Conservation (phyloP, 2,888 invertebrate species). For the Drosophila paramelanica region DNA sequence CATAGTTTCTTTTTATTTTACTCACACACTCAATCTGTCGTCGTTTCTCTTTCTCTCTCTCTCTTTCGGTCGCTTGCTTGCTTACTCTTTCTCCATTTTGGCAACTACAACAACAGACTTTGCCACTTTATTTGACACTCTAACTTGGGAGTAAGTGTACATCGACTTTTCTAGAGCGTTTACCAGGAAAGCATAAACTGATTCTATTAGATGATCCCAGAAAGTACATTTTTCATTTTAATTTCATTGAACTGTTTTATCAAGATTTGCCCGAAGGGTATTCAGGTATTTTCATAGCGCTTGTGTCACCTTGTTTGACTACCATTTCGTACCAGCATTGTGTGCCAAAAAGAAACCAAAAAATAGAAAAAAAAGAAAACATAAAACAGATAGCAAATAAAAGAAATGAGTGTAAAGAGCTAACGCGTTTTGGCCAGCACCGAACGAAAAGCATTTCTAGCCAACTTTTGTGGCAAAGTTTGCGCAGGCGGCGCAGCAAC, state of each 20-base stretch:
- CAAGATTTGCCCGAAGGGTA: conserved; percentile 18
- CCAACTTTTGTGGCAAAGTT: conserved; percentile 64
- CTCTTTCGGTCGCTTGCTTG: neutral
- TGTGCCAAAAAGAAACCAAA: conserved; percentile 32
- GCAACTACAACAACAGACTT: conserved; percentile 48
- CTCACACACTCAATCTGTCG: conserved; percentile 1
- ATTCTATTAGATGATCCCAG: neutral
- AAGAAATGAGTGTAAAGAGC: conserved; percentile 38
- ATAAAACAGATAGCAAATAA: conserved; percentile 2
- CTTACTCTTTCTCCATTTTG: conserved; percentile 3
- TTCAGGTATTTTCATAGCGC: conserved; percentile 1
- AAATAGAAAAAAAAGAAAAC: neutral
- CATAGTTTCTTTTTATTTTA: conserved; percentile 38
- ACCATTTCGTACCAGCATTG: conserved; percentile 44
- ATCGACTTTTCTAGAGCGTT: neutral
- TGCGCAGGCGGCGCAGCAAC: conserved; percentile 50
- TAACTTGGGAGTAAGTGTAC: neutral
- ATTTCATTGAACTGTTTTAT: too few relatives aligned
- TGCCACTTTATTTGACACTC: conserved; percentile 52
- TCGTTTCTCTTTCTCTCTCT: conserved; percentile 3
- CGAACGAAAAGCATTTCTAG: conserved; percentile 75
- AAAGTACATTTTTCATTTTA: neutral
- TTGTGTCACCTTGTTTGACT: conserved; percentile 39
- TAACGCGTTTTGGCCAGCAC: conserved; percentile 51
- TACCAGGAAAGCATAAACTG: neutral